Base-by-base conservation (phyloP, 2,113 vertebrate species). In the Sinocyclocheilus maitianheensis region DNA sequence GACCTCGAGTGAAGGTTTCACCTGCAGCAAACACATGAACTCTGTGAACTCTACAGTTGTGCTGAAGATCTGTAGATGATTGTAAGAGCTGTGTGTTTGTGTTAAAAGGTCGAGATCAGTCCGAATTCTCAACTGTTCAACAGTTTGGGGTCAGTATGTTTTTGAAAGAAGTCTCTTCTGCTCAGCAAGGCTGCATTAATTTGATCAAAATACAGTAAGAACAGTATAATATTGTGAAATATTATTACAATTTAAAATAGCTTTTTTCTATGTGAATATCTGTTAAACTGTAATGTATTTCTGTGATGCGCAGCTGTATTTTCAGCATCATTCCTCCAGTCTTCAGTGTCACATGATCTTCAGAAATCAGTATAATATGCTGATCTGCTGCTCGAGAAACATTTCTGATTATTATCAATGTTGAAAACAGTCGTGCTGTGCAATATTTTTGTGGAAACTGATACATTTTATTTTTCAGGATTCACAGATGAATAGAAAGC, bases 21-120 rank as follows among this genome's bases (percentile, higher is more conserved):
- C 78, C 79, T 72, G 80, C 71, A 85, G 79, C 83, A 81, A 75
- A 22, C 2, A 40, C 77, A 46, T 46, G 60, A 46, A 65, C 77
- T 79, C 53, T 62, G 16, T 62, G 16, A 60, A 37, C 60, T 65
- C 40, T 43, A 2, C 22, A 48, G 74, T 76, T 76, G 5, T 48
- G 72, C 22, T 40, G 72, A 75, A n/a, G 71, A 22, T n/a, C 34
- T 24, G 16, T 71, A 37, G 16, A 71, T 72, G 69, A 76, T 76
- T 51, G n/a, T 14, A 24, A 20, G 71, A 43, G 71, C 37, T 76
- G 1, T 48, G 10, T 48, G 43, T 48, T 48, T 75, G 72, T 18
- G 12, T 67, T 69, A 30, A 71, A 18, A 37, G 37, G 37, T 37
- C 4, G 37, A 37, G 16, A 10, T 20, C 26, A 16, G 2, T 37